Base-by-base conservation (phyloP, 2,797 vertebrate genomes). In the Myoxocephalus aenaeus region DNA sequence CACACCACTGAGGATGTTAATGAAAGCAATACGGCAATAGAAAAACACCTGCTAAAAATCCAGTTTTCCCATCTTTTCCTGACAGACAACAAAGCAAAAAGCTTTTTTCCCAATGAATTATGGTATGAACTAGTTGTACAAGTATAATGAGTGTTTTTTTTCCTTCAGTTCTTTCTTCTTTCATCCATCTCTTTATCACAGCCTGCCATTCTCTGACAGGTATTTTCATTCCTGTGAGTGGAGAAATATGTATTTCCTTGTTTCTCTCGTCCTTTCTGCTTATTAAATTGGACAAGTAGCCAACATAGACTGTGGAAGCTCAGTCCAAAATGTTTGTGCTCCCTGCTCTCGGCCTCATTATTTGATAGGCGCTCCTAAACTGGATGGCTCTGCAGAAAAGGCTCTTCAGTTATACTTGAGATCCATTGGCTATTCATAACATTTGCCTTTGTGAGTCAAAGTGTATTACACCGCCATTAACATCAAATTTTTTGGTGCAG, bases 241-340 rank as follows among this genome's bases (percentile, higher is more conserved):
- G 34, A 72, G 51, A 77, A 79, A 73, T 70, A 15, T 61, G 44
- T 80, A 79, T 36, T 36, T 57, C 14, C 40, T 32, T 1, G 9
- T 77, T 62, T 65, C 70, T 51, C 50, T 18, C 13, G 29, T 70
- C 15, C 29, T 61, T 29, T 64, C 50, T 46, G 36, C 61, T 86
- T 90, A 80, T 83, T 86, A 81, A 84, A 78, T 77, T 81, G 70
- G 83, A 87, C 82, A 84, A 82, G 70, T 79, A 65, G 59, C 51
- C 54, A 64, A 58, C 18, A 5, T 65, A 67, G 61, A 29, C 75
- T 57, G 34, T 71, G 68, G 68, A 82, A 70, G 69, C 44, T 72
- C 11, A 2, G 29, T 84, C 57, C 70, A 32, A 90, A 82, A 84
- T 79, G 68, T 80, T 88, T 83, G 62, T 77, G 65, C 65, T 75